A percentile compares a stretch with the other conserved stretches of the same genome.
These are phyloP conservation scores for Lathamus discolor DNA, from an alignment of 2,113 vertebrate species.

Conservation along the genomic window DNA sequence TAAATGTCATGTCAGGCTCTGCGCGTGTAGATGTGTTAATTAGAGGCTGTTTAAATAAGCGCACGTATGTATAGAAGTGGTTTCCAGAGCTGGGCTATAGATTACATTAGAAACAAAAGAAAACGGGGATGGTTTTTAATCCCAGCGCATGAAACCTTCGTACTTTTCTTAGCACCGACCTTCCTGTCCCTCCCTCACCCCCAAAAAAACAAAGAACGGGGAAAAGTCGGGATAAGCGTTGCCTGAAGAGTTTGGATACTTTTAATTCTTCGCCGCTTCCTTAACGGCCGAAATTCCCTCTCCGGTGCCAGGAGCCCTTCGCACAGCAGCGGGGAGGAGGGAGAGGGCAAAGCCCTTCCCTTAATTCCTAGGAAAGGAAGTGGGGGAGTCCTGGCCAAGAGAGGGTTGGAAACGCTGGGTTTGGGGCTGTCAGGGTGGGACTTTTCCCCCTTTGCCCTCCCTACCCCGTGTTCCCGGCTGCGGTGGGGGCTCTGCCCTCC, in stretches of 20 bases:
- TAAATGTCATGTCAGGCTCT: conserved; percentile 25
- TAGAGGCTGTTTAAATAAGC: not conserved
- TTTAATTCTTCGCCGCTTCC: not conserved
- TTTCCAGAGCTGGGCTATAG: not conserved
- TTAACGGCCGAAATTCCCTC: not conserved
- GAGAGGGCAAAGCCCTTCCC: not conserved
- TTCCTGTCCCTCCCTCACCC: not conserved
- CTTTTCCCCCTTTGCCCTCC: not conserved
- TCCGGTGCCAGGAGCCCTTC: not conserved
- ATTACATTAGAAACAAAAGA: conserved; percentile 5
- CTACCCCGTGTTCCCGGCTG: not conserved
- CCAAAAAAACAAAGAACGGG: not conserved
- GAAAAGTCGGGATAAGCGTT: not conserved
- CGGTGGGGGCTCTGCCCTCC: not conserved
- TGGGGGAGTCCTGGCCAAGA: not conserved
- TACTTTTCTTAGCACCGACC: not conserved
- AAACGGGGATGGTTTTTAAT: not conserved
- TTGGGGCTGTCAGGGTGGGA: not conserved
- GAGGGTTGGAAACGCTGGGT: not conserved
- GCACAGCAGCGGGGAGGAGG: too few species aligned
- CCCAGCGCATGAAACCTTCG: not conserved
- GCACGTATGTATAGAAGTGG: not conserved
- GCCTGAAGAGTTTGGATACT: not conserved
- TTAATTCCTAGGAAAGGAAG: not conserved
- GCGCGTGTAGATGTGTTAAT: conserved; percentile 1